Evolutionary conservation across 2,888 invertebrate species (phyloP).

Genomic region (Troides oblongomaculatus): DNA sequence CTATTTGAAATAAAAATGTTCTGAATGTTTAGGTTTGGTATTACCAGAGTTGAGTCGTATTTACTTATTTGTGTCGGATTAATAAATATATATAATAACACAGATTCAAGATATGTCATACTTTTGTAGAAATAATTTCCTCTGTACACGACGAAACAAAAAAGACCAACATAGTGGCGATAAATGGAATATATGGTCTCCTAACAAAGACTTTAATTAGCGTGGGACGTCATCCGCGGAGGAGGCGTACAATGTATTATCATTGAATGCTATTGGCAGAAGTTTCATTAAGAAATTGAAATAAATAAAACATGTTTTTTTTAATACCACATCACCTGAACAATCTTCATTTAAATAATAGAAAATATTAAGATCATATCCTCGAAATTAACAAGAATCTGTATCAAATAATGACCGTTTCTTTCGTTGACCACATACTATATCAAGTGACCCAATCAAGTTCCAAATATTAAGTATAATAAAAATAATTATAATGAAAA

Average conservation of each 20-base stretch:
- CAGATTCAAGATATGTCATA: neutral
- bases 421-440: too few relatives aligned
- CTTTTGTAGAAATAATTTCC: conserved; percentile 7
- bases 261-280: conserved; percentile 10
- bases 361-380: too few relatives aligned
- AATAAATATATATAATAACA: neutral
- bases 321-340: neutral
- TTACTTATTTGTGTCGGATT: neutral
- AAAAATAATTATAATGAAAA: too few relatives aligned
- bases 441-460: too few relatives aligned
- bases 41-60: too few relatives aligned
- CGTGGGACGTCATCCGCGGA: conserved; percentile 10
- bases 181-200: conserved; percentile 27
- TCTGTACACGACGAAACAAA: conserved; percentile 3
- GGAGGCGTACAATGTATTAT: conserved; percentile 13
- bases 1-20: too few relatives aligned
- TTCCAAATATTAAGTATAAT: too few relatives aligned
- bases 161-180: conserved; percentile 9
- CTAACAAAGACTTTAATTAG: conserved; percentile 26
- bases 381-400: too few relatives aligned
- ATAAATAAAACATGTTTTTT: neutral
- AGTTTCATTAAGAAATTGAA: conserved; percentile 10
- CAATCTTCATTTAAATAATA: too few relatives aligned
- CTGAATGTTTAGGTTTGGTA: too few relatives aligned
- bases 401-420: too few relatives aligned